phyloP scores from a whole-genome alignment of 53 echinoderm and acorn worm genomes.

The Temnopleurus reevesii region DNA sequence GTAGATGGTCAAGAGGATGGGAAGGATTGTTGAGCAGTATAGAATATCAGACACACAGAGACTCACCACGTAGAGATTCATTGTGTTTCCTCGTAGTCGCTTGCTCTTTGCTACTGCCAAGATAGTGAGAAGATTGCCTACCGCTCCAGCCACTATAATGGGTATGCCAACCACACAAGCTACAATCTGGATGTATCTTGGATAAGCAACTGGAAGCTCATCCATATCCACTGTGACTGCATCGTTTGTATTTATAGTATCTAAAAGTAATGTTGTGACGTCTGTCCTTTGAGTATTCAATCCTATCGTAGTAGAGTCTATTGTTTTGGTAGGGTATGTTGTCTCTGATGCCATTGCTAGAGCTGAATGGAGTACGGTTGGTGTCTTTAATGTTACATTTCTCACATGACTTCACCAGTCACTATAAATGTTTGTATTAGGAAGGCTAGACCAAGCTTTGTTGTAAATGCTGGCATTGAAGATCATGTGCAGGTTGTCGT shows the following conservation, averaged over 20 bases:
- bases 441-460: background rate
- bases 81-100: constrained; percentile 54
- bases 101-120: constrained; percentile 60
- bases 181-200: constrained; percentile 51
- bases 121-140: constrained; percentile 64
- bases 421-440: background rate
- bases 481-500: too few relatives aligned
- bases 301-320: background rate
- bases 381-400: background rate
- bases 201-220: constrained; percentile 23
- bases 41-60: constrained; percentile 67
- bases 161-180: constrained; percentile 62
- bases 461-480: too few relatives aligned
- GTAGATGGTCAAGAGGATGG: constrained; percentile 60
- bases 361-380: background rate
- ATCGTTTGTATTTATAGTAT: constrained; percentile 15
- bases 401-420: background rate
- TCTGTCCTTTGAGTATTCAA: background rate
- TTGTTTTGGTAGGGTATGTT: background rate
- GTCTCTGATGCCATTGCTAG: background rate
- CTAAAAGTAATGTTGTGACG: background rate
- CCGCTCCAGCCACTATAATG: constrained; percentile 36
- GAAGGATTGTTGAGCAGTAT: constrained; percentile 64
- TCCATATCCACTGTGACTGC: background rate
- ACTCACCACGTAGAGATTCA: constrained; percentile 66